phyloP scores from a whole-genome alignment of 2,797 vertebrate species.

The Poecilia gillii region DNA sequence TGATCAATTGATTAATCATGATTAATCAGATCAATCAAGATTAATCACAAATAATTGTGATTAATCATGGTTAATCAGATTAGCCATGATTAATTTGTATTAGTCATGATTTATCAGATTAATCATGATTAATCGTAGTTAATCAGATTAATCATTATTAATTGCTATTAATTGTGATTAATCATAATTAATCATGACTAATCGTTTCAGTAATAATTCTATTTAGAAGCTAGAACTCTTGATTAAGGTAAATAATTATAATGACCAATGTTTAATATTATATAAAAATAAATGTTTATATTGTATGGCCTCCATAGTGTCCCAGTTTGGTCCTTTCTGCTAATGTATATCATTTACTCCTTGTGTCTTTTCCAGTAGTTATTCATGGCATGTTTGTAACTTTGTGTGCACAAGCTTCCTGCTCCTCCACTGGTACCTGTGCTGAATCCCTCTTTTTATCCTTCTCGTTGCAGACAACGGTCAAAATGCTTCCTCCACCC shows the following conservation, averaged over 20 bases:
- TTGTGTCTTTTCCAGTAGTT: constrained; percentile 13
- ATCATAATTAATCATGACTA: no score
- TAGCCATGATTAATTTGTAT: no score
- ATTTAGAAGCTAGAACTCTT: not conserved
- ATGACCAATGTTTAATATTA: not conserved
- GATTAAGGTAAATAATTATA: not conserved
- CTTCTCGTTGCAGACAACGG: constrained; percentile 28
- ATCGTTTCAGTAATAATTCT: not conserved
- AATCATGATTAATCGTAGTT: no score
- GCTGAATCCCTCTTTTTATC: constrained; percentile 7
- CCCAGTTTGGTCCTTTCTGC: constrained; percentile 13
- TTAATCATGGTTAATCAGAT: no score
- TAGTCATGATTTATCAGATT: no score
- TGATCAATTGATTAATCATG: no score
- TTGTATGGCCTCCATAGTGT: constrained; percentile 3
- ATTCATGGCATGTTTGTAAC: constrained; percentile 19
- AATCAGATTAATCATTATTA: no score
- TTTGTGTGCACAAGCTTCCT: constrained; percentile 2
- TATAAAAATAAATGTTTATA: not conserved
- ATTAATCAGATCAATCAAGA: no score
- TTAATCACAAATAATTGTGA: no score
- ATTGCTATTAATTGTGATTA: no score
- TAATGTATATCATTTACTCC: constrained; percentile 26
- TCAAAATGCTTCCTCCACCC: constrained; percentile 41
- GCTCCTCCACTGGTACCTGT: constrained; percentile 18